phyloP scores from a whole-genome alignment of 2,797 vertebrate species.

The Geotrypetes seraphini region DNA sequence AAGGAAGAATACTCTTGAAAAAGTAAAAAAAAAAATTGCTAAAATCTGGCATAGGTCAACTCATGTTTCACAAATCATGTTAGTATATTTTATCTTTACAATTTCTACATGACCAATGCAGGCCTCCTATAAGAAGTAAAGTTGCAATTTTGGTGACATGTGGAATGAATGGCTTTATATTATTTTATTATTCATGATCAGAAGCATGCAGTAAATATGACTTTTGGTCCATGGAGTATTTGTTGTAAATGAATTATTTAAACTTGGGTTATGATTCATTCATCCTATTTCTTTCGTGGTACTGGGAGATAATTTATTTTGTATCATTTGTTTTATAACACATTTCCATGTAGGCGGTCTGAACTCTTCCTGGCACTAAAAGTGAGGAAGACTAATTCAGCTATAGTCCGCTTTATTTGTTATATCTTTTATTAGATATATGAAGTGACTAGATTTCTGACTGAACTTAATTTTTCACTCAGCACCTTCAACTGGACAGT shows the following conservation, averaged over 20 bases:
- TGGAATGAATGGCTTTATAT: background rate
- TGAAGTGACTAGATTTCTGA: constrained; percentile 9
- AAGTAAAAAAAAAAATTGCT: too few relatives aligned
- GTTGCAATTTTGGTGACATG: background rate
- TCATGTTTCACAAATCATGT: background rate
- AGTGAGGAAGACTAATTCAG: background rate
- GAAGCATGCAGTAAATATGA: background rate
- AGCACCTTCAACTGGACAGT: constrained; percentile 98
- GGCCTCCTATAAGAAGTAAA: background rate
- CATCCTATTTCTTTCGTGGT: constrained; percentile 15
- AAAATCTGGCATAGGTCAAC: too few relatives aligned
- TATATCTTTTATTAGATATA: constrained; percentile 7
- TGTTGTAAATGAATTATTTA: constrained; percentile 25
- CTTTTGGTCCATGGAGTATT: too few relatives aligned
- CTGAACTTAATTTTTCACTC: constrained; percentile 25
- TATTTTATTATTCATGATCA: constrained; percentile 11
- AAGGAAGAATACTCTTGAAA: too few relatives aligned
- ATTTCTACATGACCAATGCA: background rate
- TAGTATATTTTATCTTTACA: background rate
- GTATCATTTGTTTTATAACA: constrained; percentile 21
- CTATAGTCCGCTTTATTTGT: background rate
- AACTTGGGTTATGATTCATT: constrained; percentile 18
- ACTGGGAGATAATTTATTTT: constrained; percentile 25
- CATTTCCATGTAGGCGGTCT: constrained; percentile 14
- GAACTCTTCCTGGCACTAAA: background rate